Evolutionary conservation across 2,113 vertebrate species (phyloP).

Genomic region (Platysteira castanea): DNA sequence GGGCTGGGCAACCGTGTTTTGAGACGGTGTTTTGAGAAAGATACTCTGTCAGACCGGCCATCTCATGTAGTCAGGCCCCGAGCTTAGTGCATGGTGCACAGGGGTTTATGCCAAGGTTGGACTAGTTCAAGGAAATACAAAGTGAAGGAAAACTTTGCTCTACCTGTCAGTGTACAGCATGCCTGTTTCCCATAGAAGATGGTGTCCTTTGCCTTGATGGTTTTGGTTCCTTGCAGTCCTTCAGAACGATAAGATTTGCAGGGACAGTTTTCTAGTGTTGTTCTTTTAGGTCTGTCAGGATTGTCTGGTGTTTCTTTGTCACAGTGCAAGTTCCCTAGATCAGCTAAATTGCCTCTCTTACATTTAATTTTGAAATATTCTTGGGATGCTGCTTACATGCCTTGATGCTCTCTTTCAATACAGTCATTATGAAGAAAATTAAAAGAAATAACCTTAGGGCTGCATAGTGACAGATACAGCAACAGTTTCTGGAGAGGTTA

Average conservation of each 20-base stretch:
- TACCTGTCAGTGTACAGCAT: not conserved
- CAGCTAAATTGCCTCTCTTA: not conserved
- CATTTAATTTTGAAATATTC: not conserved
- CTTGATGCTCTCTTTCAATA: not conserved
- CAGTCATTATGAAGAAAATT: not conserved
- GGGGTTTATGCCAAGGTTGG: not conserved
- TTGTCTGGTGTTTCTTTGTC: not conserved
- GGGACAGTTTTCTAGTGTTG: not conserved
- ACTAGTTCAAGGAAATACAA: not conserved
- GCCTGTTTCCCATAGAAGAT: not conserved
- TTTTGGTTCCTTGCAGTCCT: not conserved
- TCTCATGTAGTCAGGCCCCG: not conserved
- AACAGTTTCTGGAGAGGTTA: not conserved
- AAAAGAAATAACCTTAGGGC: not conserved
- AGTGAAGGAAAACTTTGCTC: not conserved
- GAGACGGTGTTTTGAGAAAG: not conserved
- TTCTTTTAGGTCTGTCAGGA: not conserved
- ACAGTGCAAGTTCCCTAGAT: not conserved
- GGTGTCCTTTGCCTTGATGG: not conserved
- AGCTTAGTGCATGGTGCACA: too few species aligned
- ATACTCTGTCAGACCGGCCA: fast-evolving
- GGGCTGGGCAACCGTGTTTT: too few species aligned
- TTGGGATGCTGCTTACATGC: not conserved
- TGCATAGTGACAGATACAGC: not conserved
- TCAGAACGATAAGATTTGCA: not conserved